A percentile compares a stretch with the other conserved stretches of the same genome.
Evolutionary conservation across 1,140 invertebrate species (phyloP).

Genomic region (Telenomus remus): DNA sequence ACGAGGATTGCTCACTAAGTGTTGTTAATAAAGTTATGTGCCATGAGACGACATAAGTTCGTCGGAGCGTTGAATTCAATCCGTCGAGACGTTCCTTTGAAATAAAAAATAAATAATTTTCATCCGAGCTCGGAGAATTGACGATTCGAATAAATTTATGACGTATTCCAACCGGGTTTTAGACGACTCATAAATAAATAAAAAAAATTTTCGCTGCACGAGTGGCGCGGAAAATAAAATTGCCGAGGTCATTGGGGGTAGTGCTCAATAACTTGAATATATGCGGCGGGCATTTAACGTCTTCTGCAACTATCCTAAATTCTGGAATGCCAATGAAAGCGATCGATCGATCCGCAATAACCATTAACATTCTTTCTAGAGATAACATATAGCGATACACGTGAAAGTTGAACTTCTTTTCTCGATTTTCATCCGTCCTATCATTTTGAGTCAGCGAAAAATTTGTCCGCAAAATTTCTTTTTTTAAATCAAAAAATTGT

Average conservation of each 20-base stretch:
- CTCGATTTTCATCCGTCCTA: conserved; percentile 11
- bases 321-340: conserved; percentile 37
- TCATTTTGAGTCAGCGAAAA: too few relatives aligned
- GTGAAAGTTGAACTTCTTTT: conserved; percentile 35
- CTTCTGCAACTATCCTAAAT: conserved; percentile 24
- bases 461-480: too few relatives aligned
- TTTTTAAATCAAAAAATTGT: too few relatives aligned
- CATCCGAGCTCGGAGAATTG: too few relatives aligned
- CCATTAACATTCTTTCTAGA: conserved; percentile 35
- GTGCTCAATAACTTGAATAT: conserved; percentile 18
- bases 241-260: conserved; percentile 1
- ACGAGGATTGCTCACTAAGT: conserved; percentile 24
- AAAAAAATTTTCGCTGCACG: neutral
- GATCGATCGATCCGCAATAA: conserved; percentile 35
- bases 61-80: neutral
- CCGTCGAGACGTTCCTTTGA: too few relatives aligned
- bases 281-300: conserved; percentile 33
- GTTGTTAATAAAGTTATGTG: conserved; percentile 38
- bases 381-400: conserved; percentile 32
- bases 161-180: neutral
- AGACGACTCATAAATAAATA: neutral
- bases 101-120: too few relatives aligned
- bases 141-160: neutral
- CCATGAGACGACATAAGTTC: conserved; percentile 8
- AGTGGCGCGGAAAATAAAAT: conserved; percentile 1